Evolutionary conservation across 2,888 invertebrate genomes (phyloP).

Genomic region (Caenorhabditis macrosperma): DNA sequence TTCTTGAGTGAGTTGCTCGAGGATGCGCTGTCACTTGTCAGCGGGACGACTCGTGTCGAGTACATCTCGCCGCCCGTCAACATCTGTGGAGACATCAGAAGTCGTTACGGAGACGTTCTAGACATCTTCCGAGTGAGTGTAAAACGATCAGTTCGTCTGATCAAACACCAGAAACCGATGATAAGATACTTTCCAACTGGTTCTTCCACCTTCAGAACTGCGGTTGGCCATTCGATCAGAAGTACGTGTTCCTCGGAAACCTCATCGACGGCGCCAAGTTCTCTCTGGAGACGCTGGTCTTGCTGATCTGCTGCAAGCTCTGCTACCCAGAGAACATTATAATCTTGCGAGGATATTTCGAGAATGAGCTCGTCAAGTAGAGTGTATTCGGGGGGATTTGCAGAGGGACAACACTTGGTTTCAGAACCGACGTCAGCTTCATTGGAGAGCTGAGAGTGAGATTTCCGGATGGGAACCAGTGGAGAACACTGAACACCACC

Average conservation of each 20-base stretch:
- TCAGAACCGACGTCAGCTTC: conserved; percentile 32
- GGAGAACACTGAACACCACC: conserved; percentile 16
- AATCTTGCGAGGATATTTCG: conserved; percentile 45
- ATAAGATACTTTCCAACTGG: not conserved
- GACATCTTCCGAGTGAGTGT: conserved; percentile 58
- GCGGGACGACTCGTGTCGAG: conserved; percentile 25
- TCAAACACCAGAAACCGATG: not conserved
- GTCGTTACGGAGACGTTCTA: conserved; percentile 66
- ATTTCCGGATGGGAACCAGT: conserved; percentile 41
- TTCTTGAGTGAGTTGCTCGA: conserved; percentile 56
- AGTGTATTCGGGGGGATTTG: not conserved
- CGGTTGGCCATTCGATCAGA: conserved; percentile 69
- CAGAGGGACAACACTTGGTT: not conserved
- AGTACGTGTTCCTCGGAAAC: conserved; percentile 69
- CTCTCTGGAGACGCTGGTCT: conserved; percentile 43
- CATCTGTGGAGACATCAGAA: conserved; percentile 67
- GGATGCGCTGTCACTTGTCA: conserved; percentile 29
- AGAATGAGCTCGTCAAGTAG: conserved; percentile 44
- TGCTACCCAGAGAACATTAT: conserved; percentile 46
- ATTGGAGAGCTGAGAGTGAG: conserved; percentile 51
- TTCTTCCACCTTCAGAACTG: conserved; percentile 47
- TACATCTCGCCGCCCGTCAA: conserved; percentile 56
- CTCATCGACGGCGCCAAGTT: conserved; percentile 60
- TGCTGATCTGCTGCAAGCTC: conserved; percentile 38
- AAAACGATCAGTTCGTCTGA: not conserved